These are phyloP conservation scores for Drosophila seclusa DNA, from an alignment of 2,888 invertebrate species.

Conservation along the genomic window DNA sequence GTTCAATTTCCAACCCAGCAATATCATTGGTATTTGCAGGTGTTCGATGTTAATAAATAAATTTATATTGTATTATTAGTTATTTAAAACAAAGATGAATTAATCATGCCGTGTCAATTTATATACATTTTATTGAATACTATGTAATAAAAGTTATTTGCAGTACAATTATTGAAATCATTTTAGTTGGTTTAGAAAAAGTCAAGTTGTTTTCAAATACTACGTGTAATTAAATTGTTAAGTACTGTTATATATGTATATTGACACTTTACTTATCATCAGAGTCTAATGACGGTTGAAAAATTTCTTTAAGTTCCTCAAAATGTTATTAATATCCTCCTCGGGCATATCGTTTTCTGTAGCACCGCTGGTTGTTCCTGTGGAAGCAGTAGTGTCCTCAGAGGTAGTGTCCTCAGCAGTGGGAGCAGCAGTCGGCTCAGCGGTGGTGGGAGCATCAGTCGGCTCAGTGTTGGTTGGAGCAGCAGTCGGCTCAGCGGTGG, in stretches of 20 bases:
- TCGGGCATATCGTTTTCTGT: conserved; percentile 32
- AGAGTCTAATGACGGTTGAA: conserved; percentile 30
- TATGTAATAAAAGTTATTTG: conserved; percentile 9
- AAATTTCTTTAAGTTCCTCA: conserved; percentile 37
- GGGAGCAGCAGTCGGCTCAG: background rate
- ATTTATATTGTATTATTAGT: background rate
- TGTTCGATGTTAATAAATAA: background rate
- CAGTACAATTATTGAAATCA: conserved; percentile 6
- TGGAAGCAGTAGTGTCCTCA: too few relatives aligned
- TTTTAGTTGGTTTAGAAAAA: conserved; percentile 1
- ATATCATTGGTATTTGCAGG: background rate
- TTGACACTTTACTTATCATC: conserved; percentile 13
- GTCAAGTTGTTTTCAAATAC: conserved; percentile 30
- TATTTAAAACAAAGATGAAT: background rate
- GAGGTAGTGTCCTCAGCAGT: background rate
- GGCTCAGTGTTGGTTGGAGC: background rate
- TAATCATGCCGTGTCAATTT: conserved; percentile 3
- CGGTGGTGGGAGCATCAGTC: conserved; percentile 6
- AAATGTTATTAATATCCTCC: conserved; percentile 41
- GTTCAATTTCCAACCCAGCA: background rate
- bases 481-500: conserved; percentile 8
- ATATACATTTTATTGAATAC: conserved; percentile 19
- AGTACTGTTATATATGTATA: background rate
- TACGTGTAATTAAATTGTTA: conserved; percentile 23
- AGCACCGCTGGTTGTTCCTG: fast-evolving